These are phyloP conservation scores for Bicyclus anynana DNA, from an alignment of 1,140 invertebrate species.

Conservation along the genomic window DNA sequence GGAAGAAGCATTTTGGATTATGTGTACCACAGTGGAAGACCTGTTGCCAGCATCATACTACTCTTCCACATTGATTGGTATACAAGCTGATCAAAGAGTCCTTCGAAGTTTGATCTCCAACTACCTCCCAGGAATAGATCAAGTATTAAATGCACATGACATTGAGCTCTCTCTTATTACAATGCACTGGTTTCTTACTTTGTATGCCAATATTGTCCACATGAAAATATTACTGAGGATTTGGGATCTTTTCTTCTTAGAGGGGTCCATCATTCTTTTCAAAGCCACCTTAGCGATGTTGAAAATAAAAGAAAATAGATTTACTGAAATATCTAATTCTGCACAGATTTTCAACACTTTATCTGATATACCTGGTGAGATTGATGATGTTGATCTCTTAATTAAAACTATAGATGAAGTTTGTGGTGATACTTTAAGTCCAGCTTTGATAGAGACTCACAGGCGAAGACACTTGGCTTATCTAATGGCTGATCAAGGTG, in stretches of 20 bases:
- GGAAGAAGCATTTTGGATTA: constrained; percentile 99
- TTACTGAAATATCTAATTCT: constrained; percentile 91
- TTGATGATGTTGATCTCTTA: constrained; percentile 91
- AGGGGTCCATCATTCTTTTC: constrained; percentile 97
- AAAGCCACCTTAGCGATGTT: constrained; percentile 97
- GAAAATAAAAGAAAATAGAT: constrained; percentile 92
- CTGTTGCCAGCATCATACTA: constrained; percentile 98
- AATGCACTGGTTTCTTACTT: constrained; percentile 97
- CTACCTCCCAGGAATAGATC: constrained; percentile 93
- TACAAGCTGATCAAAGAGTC: constrained; percentile 96
- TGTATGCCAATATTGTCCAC: constrained; percentile 99
- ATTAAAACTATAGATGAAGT: constrained; percentile 77
- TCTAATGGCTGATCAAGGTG: constrained; percentile 97
- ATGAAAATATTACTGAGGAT: constrained; percentile 96
- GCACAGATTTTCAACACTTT: constrained; percentile 98
- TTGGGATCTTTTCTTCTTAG: constrained; percentile 98
- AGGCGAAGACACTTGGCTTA: constrained; percentile 94
- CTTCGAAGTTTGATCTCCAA: constrained; percentile 92
- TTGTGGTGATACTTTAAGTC: constrained; percentile 84
- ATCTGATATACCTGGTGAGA: constrained; percentile 95
- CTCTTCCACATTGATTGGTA: constrained; percentile 94
- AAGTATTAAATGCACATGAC: constrained; percentile 94
- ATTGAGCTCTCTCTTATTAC: constrained; percentile 97
- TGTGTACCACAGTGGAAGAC: constrained; percentile 98
- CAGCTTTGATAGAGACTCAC: constrained; percentile 93